Conservation (phyloP, 2,888 invertebrate species). For the Heliconius erato region DNA sequence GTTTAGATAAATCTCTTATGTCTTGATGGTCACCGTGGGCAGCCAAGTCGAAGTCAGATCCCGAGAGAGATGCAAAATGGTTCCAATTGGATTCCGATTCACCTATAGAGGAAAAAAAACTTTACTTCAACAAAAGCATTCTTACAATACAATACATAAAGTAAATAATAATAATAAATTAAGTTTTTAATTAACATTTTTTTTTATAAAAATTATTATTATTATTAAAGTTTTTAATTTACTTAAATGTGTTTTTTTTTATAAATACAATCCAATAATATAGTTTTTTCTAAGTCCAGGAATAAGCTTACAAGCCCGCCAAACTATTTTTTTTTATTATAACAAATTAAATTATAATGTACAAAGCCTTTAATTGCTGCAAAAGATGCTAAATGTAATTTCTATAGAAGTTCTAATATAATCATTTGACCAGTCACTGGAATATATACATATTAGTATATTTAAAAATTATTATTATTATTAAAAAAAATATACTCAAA, state of each 20-base stretch:
- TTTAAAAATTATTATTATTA: neutral
- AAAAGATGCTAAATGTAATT: neutral
- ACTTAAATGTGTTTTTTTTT: too few relatives aligned
- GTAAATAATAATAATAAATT: too few relatives aligned
- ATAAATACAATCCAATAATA: too few relatives aligned
- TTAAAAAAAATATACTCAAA: neutral
- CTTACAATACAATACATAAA: too few relatives aligned
- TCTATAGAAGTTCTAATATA: too few relatives aligned
- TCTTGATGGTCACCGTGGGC: slow-evolving; percentile 80
- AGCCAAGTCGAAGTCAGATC: slow-evolving; percentile 88
- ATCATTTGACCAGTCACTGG: neutral
- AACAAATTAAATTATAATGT: neutral
- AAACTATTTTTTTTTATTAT: neutral
- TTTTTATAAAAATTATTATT: too few relatives aligned
- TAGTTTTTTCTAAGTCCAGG: neutral
- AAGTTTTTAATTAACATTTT: too few relatives aligned
- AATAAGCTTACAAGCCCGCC: neutral
- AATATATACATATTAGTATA: neutral
- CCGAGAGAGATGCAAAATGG: slow-evolving; percentile 84
- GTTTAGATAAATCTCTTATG: slow-evolving; percentile 65
- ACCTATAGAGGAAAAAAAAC: slow-evolving; percentile 20
- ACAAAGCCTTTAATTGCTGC: neutral
- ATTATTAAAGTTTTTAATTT: too few relatives aligned
- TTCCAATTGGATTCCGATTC: slow-evolving; percentile 79
- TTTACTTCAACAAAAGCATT: neutral